phyloP scores from a whole-genome alignment of 2,113 vertebrate species.

The Chlorocebus sabaeus region DNA sequence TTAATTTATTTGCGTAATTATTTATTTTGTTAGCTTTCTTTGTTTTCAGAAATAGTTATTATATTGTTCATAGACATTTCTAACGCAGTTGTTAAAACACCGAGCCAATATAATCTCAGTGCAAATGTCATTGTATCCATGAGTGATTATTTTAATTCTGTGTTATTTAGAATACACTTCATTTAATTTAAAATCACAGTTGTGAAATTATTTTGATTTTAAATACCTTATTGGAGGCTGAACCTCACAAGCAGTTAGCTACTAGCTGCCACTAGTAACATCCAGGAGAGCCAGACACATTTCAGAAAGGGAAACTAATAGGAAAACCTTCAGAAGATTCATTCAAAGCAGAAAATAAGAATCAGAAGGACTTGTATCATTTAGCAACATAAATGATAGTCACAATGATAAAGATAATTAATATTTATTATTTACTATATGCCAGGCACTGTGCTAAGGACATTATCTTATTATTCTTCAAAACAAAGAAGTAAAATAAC shows the following conservation, averaged over 20 bases:
- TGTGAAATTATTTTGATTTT: slow-evolving; percentile 62
- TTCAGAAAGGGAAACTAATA: not conserved
- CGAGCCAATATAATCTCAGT: slow-evolving; percentile 26
- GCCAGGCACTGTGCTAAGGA: not conserved
- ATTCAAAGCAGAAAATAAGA: slow-evolving; percentile 17
- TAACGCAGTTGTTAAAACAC: not conserved
- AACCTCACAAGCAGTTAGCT: slow-evolving; percentile 28
- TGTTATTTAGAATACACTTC: slow-evolving; percentile 54
- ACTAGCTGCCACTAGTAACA: slow-evolving; percentile 18
- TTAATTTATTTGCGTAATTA: slow-evolving; percentile 47
- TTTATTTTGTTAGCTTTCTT: slow-evolving; percentile 58
- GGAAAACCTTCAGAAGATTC: not conserved
- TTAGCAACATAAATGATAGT: not conserved
- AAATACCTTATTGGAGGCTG: slow-evolving; percentile 50
- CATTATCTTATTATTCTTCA: not conserved
- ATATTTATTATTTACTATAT: not conserved
- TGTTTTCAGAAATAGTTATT: slow-evolving; percentile 13
- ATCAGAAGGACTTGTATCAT: not conserved
- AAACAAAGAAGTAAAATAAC: not conserved
- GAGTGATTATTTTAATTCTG: slow-evolving; percentile 61
- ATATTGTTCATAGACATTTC: not conserved
- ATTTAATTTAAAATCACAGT: slow-evolving; percentile 63
- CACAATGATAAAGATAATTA: not conserved
- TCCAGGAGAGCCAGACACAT: not conserved
- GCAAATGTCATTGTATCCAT: not conserved